Base-by-base conservation (phyloP, 2,888 invertebrate genomes). In the Brenthis hecate region DNA sequence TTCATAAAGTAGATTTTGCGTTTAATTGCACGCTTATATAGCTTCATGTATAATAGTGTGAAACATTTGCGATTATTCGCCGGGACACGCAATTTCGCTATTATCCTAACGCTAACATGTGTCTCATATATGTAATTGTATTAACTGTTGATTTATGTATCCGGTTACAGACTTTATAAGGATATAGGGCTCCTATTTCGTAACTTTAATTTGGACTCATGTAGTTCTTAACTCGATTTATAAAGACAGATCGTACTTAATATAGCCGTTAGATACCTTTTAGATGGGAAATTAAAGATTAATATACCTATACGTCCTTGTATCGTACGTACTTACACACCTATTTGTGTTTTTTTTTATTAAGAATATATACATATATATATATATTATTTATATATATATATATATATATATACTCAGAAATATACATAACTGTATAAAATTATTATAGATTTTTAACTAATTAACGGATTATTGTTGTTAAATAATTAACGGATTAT, bases 11-110 rank as follows among this genome's bases (percentile, higher is more conserved):
- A 60, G 50, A 60, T 60, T 55, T 43, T 51, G n/a, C 13, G 56
- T 19, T 85, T 85, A 85, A 83, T 79, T 79, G 78, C 77, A 72
- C 76, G 84, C 82, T 85, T 87, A 87, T 87, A 87, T 83, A 84
- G 85, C 84, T 77, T 73, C 79, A 77, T 76, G 79, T 81, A 83
- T 85, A 84, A 83, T 82, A 68, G 84, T 78, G 80, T 81, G 79
- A 80, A 83, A 80, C 78, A 77, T 79, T 78, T 77, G 82, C 80
- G 82, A 83, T 88, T 85, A 87, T 86, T 83, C 71, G 81, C 75
- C 65, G 68, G 72, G 74, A 79, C 91, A 91, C 89, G 91, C 91
- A 82, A 91, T 73, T 65, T 64, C 28, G 67, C 73, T 65, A 73
- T 75, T 69, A 73, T 67, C 69, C 67, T 60, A 70, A 70, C 67